These are phyloP conservation scores for Dryomyza anilis DNA, from an alignment of 2,888 invertebrate genomes.

Conservation along the genomic window DNA sequence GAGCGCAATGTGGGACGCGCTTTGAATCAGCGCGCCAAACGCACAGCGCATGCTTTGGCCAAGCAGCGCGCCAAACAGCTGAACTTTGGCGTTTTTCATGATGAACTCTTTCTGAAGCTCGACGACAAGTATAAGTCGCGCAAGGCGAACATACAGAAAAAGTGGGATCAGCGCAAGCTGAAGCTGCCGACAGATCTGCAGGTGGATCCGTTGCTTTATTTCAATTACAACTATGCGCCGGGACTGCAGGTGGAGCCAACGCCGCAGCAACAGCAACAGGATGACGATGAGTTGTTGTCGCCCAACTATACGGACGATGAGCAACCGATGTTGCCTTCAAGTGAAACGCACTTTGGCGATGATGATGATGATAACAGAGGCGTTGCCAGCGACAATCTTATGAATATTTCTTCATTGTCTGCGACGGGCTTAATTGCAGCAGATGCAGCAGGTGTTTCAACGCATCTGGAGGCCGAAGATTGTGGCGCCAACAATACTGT, in stretches of 20 bases:
- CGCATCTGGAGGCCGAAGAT: slow-evolving; percentile 28
- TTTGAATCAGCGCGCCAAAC: slow-evolving; percentile 34
- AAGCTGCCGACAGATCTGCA: slow-evolving; percentile 55
- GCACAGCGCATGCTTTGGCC: slow-evolving; percentile 29
- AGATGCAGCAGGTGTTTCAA: slow-evolving; percentile 45
- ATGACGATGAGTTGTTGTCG: slow-evolving; percentile 53
- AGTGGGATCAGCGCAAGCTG: slow-evolving; percentile 59
- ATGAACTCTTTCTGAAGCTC: slow-evolving; percentile 48
- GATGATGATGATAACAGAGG: slow-evolving; percentile 38
- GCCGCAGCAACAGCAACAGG: slow-evolving; percentile 51
- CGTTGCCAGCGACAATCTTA: slow-evolving; percentile 24
- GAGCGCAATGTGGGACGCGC: slow-evolving; percentile 12
- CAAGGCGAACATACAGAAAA: slow-evolving; percentile 55
- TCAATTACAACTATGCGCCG: slow-evolving; percentile 49
- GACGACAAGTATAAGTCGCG: slow-evolving; percentile 49
- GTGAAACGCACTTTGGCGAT: slow-evolving; percentile 41
- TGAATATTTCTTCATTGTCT: slow-evolving; percentile 20
- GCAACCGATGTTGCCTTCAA: slow-evolving; percentile 31
- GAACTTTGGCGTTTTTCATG: slow-evolving; percentile 49
- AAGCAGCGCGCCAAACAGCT: slow-evolving; percentile 47
- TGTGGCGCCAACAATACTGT: slow-evolving; percentile 50
- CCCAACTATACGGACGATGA: too few relatives aligned
- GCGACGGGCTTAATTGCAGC: slow-evolving; percentile 44
- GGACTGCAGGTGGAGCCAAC: slow-evolving; percentile 43
- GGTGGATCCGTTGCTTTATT: slow-evolving; percentile 49